Evolutionary conservation across 2,888 invertebrate species (phyloP), one percentile per base, ranked within the genome.

Genomic region (Pristionchus arcanus): DNA sequence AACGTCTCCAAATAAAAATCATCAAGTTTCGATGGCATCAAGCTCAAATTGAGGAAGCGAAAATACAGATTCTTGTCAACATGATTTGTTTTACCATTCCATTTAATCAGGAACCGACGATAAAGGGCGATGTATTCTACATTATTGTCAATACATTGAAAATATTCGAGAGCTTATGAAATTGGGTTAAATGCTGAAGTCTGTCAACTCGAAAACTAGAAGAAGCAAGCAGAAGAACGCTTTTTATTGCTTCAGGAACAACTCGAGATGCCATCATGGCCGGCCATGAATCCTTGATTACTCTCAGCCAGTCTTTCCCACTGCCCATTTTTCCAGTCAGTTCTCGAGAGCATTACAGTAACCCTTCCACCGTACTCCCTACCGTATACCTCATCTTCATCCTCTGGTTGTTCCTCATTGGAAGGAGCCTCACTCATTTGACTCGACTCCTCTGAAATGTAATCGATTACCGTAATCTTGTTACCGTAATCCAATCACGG

Each of bases 391-490:
- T 81, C 81, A 53, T 81, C 81, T 42, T 81, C 81, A 2, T 81
- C 81, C 15, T 81, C 81, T 37, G 11, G 21, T 3, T 31, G n/a
- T 28, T 81, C n/a, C 15, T 81, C 81, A 81, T 81, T 81, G 15
- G 81, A 49, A 0, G 42, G n/a, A 4, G 11, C 81, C 49, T 81
- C 81, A 11, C 81, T 81, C 81, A 81, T 81, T 49, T 81, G 81
- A 81, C 81, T 81, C 81, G 81, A 81, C 7, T 81, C 81, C 16
- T 81, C 81, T 81, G 81, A 25, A 81, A 81, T 81, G 74, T 25
- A 34, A 74, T 77, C 77, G 11, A 81, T 81, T 28, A 42, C 11
- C 21, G 31, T 68, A 31, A 28, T 16, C 68, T 11, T n/a, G n/a
- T n/a, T 49, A 81, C 49, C 81, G 81, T 81, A 81, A 81, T 81